Conservation (phyloP, 2,797 vertebrate genomes). For the Hozukius guyotensis region DNA sequence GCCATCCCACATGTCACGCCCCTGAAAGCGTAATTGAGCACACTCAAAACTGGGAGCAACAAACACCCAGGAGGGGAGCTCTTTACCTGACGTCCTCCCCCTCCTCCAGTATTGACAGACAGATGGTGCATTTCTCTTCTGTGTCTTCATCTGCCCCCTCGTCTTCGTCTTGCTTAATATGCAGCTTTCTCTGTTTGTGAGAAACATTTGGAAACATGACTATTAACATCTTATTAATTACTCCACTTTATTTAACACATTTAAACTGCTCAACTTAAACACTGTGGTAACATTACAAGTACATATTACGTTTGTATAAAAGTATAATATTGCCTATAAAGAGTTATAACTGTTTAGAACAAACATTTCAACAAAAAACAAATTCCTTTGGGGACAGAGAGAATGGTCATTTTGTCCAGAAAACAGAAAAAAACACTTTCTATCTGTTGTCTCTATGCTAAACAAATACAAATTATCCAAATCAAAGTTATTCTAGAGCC, state of each 20-base stretch:
- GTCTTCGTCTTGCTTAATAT: slow-evolving; percentile 95
- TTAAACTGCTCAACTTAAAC: slow-evolving; percentile 47
- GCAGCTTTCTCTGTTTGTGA: slow-evolving; percentile 96
- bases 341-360: slow-evolving; percentile 11
- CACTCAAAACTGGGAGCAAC: not conserved
- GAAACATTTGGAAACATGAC: slow-evolving; percentile 52
- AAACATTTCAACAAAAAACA: slow-evolving; percentile 45
- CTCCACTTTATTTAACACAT: slow-evolving; percentile 7
- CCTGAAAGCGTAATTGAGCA: slow-evolving; percentile 36
- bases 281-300: slow-evolving; percentile 28
- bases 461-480: slow-evolving; percentile 52
- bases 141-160: slow-evolving; percentile 98
- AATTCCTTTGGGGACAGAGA: slow-evolving; percentile 76
- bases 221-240: slow-evolving; percentile 8
- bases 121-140: slow-evolving; percentile 99
- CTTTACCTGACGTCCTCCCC: slow-evolving; percentile 88
- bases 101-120: slow-evolving; percentile 98
- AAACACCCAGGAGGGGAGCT: slow-evolving; percentile 39
- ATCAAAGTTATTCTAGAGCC: slow-evolving; percentile 66
- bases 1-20: slow-evolving; percentile 38
- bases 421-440: slow-evolving; percentile 59
- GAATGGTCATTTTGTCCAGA: slow-evolving; percentile 79
- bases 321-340: slow-evolving; percentile 2
- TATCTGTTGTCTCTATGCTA: slow-evolving; percentile 45
- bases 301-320: not conserved